Evolutionary conservation across 2,888 invertebrate species (phyloP).

Genomic region (Diloba caeruleocephala): DNA sequence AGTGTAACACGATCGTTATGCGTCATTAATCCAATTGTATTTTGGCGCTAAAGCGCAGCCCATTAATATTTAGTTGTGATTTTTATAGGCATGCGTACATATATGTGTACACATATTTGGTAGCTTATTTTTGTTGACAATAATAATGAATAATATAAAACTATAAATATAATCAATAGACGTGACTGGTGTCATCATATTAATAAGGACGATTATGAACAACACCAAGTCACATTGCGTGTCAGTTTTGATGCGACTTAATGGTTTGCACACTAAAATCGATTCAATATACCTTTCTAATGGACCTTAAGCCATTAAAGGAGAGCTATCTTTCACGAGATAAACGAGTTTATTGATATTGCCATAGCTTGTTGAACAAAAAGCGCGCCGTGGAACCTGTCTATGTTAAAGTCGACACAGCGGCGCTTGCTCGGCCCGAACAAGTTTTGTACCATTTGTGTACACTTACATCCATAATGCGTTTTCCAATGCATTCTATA

Average conservation of each 20-base stretch:
- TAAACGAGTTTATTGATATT: constrained; percentile 79
- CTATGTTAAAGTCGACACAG: constrained; percentile 73
- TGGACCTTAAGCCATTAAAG: constrained; percentile 64
- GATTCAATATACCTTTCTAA: constrained; percentile 58
- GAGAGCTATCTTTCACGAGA: constrained; percentile 71
- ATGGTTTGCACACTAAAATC: constrained; percentile 29
- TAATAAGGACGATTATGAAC: too few relatives aligned
- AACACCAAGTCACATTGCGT: too few relatives aligned
- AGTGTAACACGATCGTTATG: constrained; percentile 65
- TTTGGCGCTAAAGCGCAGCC: constrained; percentile 60
- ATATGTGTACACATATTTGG: constrained; percentile 60
- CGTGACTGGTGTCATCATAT: constrained; percentile 41
- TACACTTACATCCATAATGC: constrained; percentile 63
- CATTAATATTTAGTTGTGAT: constrained; percentile 60
- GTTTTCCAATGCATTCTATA: constrained; percentile 77
- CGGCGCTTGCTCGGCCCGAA: constrained; percentile 68
- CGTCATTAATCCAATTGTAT: constrained; percentile 67
- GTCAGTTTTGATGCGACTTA: too few relatives aligned
- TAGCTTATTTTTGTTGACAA: constrained; percentile 54
- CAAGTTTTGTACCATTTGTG: constrained; percentile 74
- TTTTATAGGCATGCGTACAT: constrained; percentile 59
- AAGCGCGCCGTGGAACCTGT: constrained; percentile 70
- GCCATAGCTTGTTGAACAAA: constrained; percentile 67
- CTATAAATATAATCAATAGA: constrained; percentile 23
- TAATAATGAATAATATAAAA: constrained; percentile 38